Conservation (phyloP, 2,797 vertebrate species). For the Hoplostethus atlanticus region DNA sequence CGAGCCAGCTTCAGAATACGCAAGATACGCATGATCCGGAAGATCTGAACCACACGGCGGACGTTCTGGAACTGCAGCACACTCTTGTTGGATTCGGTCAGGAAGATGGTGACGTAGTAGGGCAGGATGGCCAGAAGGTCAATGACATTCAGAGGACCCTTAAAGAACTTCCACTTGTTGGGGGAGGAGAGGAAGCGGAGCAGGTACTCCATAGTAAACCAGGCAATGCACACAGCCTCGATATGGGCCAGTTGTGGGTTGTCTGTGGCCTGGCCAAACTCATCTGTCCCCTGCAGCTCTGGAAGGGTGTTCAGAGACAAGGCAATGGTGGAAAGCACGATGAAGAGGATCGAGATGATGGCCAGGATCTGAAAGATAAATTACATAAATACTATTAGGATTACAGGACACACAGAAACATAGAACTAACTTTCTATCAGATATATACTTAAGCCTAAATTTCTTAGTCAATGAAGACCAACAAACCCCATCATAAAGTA, state of each 20-base stretch:
- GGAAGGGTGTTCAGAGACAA: conserved; percentile 99
- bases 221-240: conserved; percentile 98
- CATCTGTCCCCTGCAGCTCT: conserved; percentile 95
- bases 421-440: not conserved
- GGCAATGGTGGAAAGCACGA: conserved; percentile 98
- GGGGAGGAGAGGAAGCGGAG: conserved; percentile 97
- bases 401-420: conserved; percentile 8
- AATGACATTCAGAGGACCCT: conserved; percentile 97
- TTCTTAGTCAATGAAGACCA: not conserved
- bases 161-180: conserved; percentile 99
- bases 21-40: conserved; percentile 98
- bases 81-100: conserved; percentile 99
- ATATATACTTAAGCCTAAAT: not conserved
- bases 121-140: conserved; percentile 97
- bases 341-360: conserved; percentile 99
- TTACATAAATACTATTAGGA: conserved; percentile 31
- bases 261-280: conserved; percentile 94
- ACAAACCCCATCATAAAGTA: not conserved
- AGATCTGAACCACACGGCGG: conserved; percentile 97
- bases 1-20: conserved; percentile 97
- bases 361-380: conserved; percentile 94
- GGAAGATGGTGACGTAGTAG: conserved; percentile 98
- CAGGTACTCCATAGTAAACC: conserved; percentile 99
- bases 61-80: conserved; percentile 99
- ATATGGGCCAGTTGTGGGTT: conserved; percentile 98